These are phyloP conservation scores for Phenganax marumi DNA, from an alignment of 92 coral and sea anemone species.

Conservation along the genomic window DNA sequence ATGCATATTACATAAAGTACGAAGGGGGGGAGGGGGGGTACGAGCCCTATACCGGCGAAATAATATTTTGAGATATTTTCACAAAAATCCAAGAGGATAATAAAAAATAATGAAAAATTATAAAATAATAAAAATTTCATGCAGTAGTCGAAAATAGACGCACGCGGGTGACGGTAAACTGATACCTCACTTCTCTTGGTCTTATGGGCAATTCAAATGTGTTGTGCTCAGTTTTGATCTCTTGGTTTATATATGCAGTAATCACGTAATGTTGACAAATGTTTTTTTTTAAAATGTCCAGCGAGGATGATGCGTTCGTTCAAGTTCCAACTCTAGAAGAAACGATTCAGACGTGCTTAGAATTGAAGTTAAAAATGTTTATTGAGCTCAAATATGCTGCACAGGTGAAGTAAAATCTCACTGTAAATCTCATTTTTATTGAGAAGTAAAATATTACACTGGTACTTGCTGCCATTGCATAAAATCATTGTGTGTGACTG, in stretches of 20 bases:
- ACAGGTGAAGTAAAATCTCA: slow-evolving; percentile 57
- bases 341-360: slow-evolving; percentile 68
- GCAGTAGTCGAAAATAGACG: too few relatives aligned
- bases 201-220: too few relatives aligned
- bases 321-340: slow-evolving; percentile 77
- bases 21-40: too few relatives aligned
- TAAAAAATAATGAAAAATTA: too few relatives aligned
- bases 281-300: slow-evolving; percentile 25
- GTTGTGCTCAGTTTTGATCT: too few relatives aligned
- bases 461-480: neutral
- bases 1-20: neutral
- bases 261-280: neutral
- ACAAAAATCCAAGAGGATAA: too few relatives aligned
- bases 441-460: neutral
- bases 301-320: slow-evolving; percentile 67
- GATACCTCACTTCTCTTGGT: too few relatives aligned
- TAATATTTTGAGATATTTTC: too few relatives aligned
- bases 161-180: too few relatives aligned
- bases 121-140: too few relatives aligned
- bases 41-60: too few relatives aligned
- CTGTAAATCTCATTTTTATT: neutral
- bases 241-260: too few relatives aligned
- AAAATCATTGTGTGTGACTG: neutral
- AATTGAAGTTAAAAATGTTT: slow-evolving; percentile 82
- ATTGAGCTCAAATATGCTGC: slow-evolving; percentile 73